Percentiles rank a stretch among this genome's conserved stretches.
Conservation (phyloP, 2,888 invertebrate species). For the Dicyrtomina minuta region DNA sequence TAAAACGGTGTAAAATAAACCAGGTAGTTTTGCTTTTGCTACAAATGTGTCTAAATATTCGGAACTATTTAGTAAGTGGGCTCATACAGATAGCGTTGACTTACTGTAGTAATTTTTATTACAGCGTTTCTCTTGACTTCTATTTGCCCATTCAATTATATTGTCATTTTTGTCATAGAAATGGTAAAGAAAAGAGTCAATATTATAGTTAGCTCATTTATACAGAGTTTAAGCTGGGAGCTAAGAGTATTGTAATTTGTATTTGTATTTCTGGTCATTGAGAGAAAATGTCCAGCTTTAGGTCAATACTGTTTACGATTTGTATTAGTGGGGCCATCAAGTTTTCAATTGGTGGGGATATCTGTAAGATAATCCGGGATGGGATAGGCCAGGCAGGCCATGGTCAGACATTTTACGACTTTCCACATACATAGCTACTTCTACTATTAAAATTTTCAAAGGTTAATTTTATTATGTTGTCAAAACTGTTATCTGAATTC, state of each 20-base stretch:
- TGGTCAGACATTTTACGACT: not conserved
- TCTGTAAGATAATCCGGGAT: not conserved
- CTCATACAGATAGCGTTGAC: too few species aligned
- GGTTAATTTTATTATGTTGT: not conserved
- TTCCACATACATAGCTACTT: constrained; percentile 2
- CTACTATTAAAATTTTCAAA: constrained; percentile 3
- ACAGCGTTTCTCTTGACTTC: too few species aligned
- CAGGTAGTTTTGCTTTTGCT: too few species aligned
- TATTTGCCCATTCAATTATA: too few species aligned
- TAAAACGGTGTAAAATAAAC: constrained; percentile 1
- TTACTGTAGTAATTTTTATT: too few species aligned
- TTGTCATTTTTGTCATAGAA: too few species aligned
- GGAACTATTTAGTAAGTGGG: too few species aligned
- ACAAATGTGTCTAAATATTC: too few species aligned
- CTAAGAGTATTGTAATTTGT: constrained; percentile 10
- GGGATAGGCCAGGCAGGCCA: not conserved
- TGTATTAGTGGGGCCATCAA: not conserved
- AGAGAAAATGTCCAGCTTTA: constrained; percentile 9
- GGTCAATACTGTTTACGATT: constrained; percentile 12
- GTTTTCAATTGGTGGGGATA: not conserved
- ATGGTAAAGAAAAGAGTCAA: too few species aligned
- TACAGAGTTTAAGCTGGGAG: not conserved
- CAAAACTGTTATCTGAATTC: not conserved
- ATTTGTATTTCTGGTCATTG: constrained; percentile 4
- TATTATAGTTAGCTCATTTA: too few species aligned